phyloP scores from a whole-genome alignment of 2,797 vertebrate genomes.

The Platalea minor region DNA sequence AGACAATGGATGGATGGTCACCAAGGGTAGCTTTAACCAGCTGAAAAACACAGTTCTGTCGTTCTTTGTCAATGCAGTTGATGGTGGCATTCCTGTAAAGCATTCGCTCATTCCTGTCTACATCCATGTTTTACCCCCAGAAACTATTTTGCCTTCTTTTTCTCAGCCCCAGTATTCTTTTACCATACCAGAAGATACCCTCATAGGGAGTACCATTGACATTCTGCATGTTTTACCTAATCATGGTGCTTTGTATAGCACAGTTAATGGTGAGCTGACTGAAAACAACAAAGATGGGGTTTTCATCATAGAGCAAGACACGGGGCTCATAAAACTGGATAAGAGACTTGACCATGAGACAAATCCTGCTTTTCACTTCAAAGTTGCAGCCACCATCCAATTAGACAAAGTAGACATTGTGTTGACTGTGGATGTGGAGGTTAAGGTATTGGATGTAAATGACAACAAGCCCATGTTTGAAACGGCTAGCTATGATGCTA shows the following conservation, averaged over 20 bases:
- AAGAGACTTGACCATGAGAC: slow-evolving; percentile 89
- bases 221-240: slow-evolving; percentile 80
- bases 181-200: slow-evolving; percentile 83
- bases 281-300: slow-evolving; percentile 88
- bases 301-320: slow-evolving; percentile 90
- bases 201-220: slow-evolving; percentile 87
- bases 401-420: slow-evolving; percentile 86
- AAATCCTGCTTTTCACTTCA: slow-evolving; percentile 85
- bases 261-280: slow-evolving; percentile 84
- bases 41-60: slow-evolving; percentile 90
- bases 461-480: slow-evolving; percentile 97
- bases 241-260: slow-evolving; percentile 78
- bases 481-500: slow-evolving; percentile 83
- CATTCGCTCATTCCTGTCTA: slow-evolving; percentile 94
- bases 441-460: slow-evolving; percentile 92
- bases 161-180: slow-evolving; percentile 91
- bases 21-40: slow-evolving; percentile 90
- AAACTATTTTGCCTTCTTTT: slow-evolving; percentile 86
- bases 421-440: slow-evolving; percentile 85
- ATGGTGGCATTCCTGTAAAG: slow-evolving; percentile 88
- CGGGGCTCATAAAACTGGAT: slow-evolving; percentile 89
- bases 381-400: slow-evolving; percentile 84
- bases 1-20: slow-evolving; percentile 98
- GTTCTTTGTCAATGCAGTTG: slow-evolving; percentile 95
- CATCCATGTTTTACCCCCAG: slow-evolving; percentile 89